Evolutionary conservation across 1,140 invertebrate genomes (phyloP), one percentile per base, ranked within the genome.

Genomic region (Samia ricini): DNA sequence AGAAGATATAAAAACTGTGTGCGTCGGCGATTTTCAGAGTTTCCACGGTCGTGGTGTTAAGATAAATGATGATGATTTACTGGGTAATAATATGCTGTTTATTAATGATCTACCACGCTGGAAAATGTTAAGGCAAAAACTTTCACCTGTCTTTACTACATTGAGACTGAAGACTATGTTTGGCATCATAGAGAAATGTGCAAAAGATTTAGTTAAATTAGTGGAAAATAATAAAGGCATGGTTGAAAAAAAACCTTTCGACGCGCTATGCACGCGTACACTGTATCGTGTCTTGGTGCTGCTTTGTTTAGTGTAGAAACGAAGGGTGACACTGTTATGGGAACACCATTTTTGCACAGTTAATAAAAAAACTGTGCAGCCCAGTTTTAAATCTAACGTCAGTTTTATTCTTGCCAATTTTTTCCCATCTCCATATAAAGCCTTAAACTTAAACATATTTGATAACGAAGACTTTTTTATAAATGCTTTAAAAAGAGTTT

Each of bases 1-100:
- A 2, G 83, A 91, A 22, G 76, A 93, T 12, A 77, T 93, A 6
- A 90, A 92, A 70, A 66, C 81, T 15, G 88, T 94, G 12, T 54
- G 93, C 0, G 77, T 91, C 6, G 85, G 87, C 60, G 91, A 92
- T 61, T 92, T 92, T 65, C 77, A 86, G 60, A 77, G 79, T 63
- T 92, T 92, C 63, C 62, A 80, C 56, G 73, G 72, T 10, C 75
- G 85, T 52, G 81, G 83, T 20, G 56, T 88, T 0, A 15, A 61
- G 4, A 60, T 71, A 5, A 85, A 81, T 64, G 52, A 76, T 50
- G 72, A 82, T 15, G 91, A 92, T 61, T 51, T 77, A 24, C 65
- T 91, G 4, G 59, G 80, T 18, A 75, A 87, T 22, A 91, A 82
- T 57, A 59, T 89, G n/a, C 55, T 87, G 0, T 90, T 90, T 42